Base-by-base conservation (phyloP, 2,888 invertebrate species). In the Ornithoptera priamus region DNA sequence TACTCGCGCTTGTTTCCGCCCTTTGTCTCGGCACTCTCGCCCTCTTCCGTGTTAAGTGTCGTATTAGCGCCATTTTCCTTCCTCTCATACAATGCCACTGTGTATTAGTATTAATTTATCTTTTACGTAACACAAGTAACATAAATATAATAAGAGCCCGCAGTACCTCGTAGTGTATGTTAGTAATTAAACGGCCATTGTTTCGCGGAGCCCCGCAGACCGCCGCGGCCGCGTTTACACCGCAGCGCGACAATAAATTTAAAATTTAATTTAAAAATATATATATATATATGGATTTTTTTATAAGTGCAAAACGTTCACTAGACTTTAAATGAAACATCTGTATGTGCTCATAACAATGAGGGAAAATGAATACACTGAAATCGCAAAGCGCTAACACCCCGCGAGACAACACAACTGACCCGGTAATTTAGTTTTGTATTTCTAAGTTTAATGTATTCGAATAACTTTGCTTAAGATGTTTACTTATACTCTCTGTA, bases 171-270 rank as follows among this genome's bases (percentile, higher is more conserved):
- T 46, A 73, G 76, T 75, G 77, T 71, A 76, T 75, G 75, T 74
- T 75, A 69, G 78, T 81, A 81, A 81, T 81, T 81, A 81, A 80
- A 77, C 79, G 74, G 61, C 75, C 78, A 81, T 79, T 81, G 80
- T 79, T 77, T 73, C 71, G 71, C 67, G 73, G 70, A 74, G 74
- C 72, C 58, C 62, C 62, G 58, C 62, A 72, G 69, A 72, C 71
- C 67, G 68, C 71, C 68, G 20, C 65, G 66, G 71, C 39, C 68
- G 30, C 71, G 74, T 73, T 81, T 73, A 81, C 81, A 84, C 78
- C 77, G 76, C 57, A 67, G 20, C 39, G 75, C 75, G 72, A 72
- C 36, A 61, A 3, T 30, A 30, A 57, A 42, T 53, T 17, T 53
- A 53, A 53, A 7, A 56, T 12, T 15, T 15, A 46, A 46, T 46